Evolutionary conservation across 2,113 vertebrate genomes (phyloP), one percentile per base, ranked within the genome.

Genomic region (Pterocles orientalis): DNA sequence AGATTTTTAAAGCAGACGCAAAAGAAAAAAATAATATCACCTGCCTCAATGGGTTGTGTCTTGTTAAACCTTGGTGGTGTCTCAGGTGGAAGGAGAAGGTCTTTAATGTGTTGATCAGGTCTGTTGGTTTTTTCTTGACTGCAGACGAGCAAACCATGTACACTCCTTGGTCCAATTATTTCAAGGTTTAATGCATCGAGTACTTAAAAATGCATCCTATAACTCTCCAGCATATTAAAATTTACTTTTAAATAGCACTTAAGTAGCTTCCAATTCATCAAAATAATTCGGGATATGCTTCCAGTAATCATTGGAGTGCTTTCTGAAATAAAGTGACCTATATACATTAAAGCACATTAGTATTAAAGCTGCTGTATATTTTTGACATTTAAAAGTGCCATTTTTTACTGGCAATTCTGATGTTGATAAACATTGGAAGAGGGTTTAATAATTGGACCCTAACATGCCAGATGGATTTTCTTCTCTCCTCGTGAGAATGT

Each of bases 251-350:
- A 73, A 60, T 39, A 82, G 70, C 86, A 58, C 65, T 92, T 82
- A 62, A 84, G 51, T 65, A 66, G 90, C 64, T 92, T 80, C 50
- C 77, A 93, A 61, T 88, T 93, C 88, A 88, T 95, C 82, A 77
- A 28, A 94, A 83, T 90, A 81, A 91, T 95, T 89, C 87, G 91
- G 54, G 25, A 26, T 82, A 31, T 62, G 75, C 91, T 94, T 70
- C 73, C 50, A 54, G 61, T 69, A 54, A 70, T 85, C 77, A 58
- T 54, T 25, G 57, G 36, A 45, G 83, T 50, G 88, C 86, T 89
- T 79, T 69, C 61, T 94, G 92, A 62, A 79, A 54, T 84, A 20
- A 64, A 86, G 58, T 94, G 86, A 84, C 80, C 85, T 69, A 28
- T 76, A 12, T 81, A 34, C 41, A 50, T 53, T 89, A 64, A 85